Percentiles rank a stretch among this genome's conserved stretches.
phyloP scores from a whole-genome alignment of 2,888 invertebrate genomes.

The Heteromyza rotundicornis region DNA sequence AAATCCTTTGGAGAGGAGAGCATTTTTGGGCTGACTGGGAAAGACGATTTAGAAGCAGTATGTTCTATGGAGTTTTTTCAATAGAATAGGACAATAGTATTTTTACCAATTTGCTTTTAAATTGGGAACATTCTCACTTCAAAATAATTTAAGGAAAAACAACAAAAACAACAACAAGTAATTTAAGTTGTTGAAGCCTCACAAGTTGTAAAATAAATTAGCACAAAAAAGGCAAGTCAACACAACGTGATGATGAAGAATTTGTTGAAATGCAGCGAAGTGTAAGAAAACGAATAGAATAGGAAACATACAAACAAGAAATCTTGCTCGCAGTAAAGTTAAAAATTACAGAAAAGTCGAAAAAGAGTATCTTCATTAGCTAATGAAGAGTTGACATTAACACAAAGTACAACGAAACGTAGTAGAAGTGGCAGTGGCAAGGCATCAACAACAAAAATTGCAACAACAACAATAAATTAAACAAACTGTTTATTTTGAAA shows the following conservation, averaged over 20 bases:
- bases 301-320: conserved; percentile 4
- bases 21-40: too few relatives aligned
- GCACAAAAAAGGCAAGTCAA: background rate
- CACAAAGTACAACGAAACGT: too few relatives aligned
- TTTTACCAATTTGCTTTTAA: too few relatives aligned
- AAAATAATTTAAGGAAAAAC: background rate
- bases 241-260: conserved; percentile 3
- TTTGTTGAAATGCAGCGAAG: background rate
- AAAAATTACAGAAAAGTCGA: background rate
- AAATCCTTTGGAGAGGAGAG: too few relatives aligned
- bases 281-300: background rate
- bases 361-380: conserved; percentile 22
- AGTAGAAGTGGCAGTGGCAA: too few relatives aligned
- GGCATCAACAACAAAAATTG: conserved; percentile 7
- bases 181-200: too few relatives aligned
- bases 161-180: background rate
- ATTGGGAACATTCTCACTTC: too few relatives aligned
- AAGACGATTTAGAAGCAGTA: too few relatives aligned
- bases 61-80: too few relatives aligned
- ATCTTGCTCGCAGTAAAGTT: too few relatives aligned
- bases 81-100: too few relatives aligned
- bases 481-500: background rate
- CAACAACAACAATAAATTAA: conserved; percentile 10
- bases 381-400: conserved; percentile 26
- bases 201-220: conserved; percentile 21